These are phyloP conservation scores for Vanessa tameamea DNA, from an alignment of 1,140 invertebrate genomes.

Conservation along the genomic window DNA sequence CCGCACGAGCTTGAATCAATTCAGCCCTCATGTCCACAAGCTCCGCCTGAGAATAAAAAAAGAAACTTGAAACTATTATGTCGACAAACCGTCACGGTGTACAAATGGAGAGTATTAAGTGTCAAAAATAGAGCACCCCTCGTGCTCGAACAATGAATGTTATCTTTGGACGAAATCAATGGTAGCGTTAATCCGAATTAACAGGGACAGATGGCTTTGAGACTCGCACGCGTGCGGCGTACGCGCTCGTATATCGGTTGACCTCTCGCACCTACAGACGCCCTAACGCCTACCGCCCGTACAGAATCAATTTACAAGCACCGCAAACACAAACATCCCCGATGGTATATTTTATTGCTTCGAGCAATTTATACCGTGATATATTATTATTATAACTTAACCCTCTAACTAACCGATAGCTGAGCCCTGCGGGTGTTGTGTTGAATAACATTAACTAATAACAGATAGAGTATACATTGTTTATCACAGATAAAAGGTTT, in stretches of 20 bases:
- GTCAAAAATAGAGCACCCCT: constrained; percentile 48
- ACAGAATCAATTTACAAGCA: constrained; percentile 23
- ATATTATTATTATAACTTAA: constrained; percentile 34
- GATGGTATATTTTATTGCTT: constrained; percentile 46
- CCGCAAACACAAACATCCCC: constrained; percentile 14
- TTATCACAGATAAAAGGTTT: background rate
- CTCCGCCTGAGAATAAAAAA: constrained; percentile 84
- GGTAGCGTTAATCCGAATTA: constrained; percentile 64
- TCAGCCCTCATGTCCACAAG: constrained; percentile 87
- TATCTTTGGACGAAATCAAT: constrained; percentile 59
- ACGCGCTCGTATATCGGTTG: constrained; percentile 56
- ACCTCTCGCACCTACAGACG: constrained; percentile 41
- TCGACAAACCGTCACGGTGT: constrained; percentile 6
- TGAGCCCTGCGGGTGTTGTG: constrained; percentile 17
- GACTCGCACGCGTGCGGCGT: constrained; percentile 35
- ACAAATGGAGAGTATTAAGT: constrained; percentile 29
- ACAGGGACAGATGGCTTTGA: constrained; percentile 52
- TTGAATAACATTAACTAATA: constrained; percentile 4
- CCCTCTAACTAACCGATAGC: constrained; percentile 6
- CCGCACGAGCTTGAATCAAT: constrained; percentile 84
- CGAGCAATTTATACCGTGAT: constrained; percentile 41
- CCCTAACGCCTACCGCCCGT: constrained; percentile 38
- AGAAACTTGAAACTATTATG: constrained; percentile 46
- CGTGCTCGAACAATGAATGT: constrained; percentile 25
- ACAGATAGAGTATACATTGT: constrained; percentile 1